Evolutionary conservation across 2,797 vertebrate genomes (phyloP), one percentile per base, ranked within the genome.

Genomic region (Cyclopterus lumpus): DNA sequence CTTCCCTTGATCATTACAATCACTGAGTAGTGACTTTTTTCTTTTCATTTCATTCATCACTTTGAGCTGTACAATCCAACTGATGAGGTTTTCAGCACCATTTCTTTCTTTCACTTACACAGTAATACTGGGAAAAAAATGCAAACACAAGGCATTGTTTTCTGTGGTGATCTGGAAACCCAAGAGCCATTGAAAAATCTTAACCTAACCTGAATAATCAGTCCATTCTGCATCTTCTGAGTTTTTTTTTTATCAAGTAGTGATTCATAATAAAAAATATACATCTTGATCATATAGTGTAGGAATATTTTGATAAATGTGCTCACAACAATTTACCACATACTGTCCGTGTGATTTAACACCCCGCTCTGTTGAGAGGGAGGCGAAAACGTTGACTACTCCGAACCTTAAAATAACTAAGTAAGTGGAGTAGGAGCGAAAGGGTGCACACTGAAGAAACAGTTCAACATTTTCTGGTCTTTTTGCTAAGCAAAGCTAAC

Each of bases 201-300:
- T 63, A n/a, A n/a, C 49, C 58, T 20, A 11, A 63, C 66, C 70
- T 77, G 30, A 83, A 73, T 67, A 48, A 34, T 77, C 65, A 60
- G 53, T 80, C 66, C 59, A 49, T 79, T 75, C 81, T 80, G 84
- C 67, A 81, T 88, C 58, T 61, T 83, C 59, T 84, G 82, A 90
- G 83, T 82, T 89, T 84, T 84, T n/a, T n/a, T 8, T n/a, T 80
- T 42, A 80, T 83, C 44, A 79, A 73, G 75, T 81, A 87, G 60
- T 87, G 80, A 83, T 76, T 64, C 75, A 42, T 77, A 79, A 71
- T 82, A 75, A 89, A 89, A 82, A 83, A 91, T 86, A 90, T 73
- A 91, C 73, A 91, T 90, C 82, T 91, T 77, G 55, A 77, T 79
- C 67, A 88, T 87, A 78, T 71, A 67, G 61, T 77, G 59, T 64